phyloP scores from a whole-genome alignment of 2,797 vertebrate genomes.

The Molothrus ater region DNA sequence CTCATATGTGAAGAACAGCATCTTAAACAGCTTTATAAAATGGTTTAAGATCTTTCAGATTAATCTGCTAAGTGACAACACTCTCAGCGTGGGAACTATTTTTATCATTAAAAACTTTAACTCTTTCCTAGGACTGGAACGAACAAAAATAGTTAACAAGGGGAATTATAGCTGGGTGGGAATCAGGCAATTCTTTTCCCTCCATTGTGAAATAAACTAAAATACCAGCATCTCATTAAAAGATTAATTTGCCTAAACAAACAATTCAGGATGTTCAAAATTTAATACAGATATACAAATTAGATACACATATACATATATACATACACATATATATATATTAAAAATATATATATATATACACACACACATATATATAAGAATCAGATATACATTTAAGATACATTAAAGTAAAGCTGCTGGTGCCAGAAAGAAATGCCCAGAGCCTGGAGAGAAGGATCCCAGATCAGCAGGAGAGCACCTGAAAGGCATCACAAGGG shows the following conservation, averaged over 20 bases:
- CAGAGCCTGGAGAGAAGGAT: background rate
- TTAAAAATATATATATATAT: too few relatives aligned
- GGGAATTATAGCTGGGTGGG: background rate
- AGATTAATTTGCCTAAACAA: background rate
- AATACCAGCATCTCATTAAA: background rate
- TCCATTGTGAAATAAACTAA: background rate
- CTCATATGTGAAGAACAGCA: background rate
- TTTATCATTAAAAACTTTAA: background rate
- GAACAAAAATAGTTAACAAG: background rate
- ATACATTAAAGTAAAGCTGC: background rate
- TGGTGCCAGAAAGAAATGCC: background rate
- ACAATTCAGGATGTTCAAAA: background rate
- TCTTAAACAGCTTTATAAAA: conserved; percentile 16
- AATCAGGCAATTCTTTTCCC: background rate
- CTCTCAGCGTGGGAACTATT: background rate
- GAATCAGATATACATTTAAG: background rate
- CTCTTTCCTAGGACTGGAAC: background rate
- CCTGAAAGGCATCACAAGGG: background rate
- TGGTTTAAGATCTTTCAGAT: background rate
- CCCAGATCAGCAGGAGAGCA: background rate
- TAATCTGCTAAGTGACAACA: conserved; percentile 1
- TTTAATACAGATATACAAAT: background rate
- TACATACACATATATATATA: too few relatives aligned
- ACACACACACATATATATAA: too few relatives aligned
- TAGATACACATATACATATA: background rate